Base-by-base conservation (phyloP, 1,140 invertebrate species). In the Drosophila willistoni region DNA sequence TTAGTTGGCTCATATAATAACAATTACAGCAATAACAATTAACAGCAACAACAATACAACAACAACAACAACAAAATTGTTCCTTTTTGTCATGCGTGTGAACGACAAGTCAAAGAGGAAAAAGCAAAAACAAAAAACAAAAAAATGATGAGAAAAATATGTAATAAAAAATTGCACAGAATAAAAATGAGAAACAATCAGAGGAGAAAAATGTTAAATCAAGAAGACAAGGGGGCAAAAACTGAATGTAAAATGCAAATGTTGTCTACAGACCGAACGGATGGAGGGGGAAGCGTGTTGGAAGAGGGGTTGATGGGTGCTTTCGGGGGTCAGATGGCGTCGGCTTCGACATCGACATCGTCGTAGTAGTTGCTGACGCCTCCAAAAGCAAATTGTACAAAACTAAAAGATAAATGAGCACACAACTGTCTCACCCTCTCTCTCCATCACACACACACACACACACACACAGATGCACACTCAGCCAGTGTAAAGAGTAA, bases 341-440 rank as follows among this genome's bases (percentile, higher is more conserved):
- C 34, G 34, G 34, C 34, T 1, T 39, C 10, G 36, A 3, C 36
- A 10, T 39, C 10, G 36, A 9, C 36, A 13, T 19, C 19, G 34
- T n/a, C 10, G 64, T 55, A 73, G 67, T 68, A 44, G 69, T 64
- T 64, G 69, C 69, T 36, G 56, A 72, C 68, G 73, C 60, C 69
- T 73, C 47, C 64, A 68, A 55, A 64, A 71, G 64, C 68, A 70
- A 73, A 77, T 68, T 57, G 57, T 75, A 75, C 77, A 81, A 86
- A 86, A 86, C 79, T 86, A 85, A 78, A 86, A 87, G 83, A 87
- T 83, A 87, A 79, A 86, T 87, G 79, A 83, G 83, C 83, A 70
- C 79, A 82, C 79, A 82, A 75, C 64, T 68, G 72, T 68, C 77
- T 82, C 68, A 34, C 19, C 3, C 60, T 73, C 76, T 57, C 14